Evolutionary conservation across 2,797 vertebrate species (phyloP).

Genomic region (Pipistrellus kuhlii): DNA sequence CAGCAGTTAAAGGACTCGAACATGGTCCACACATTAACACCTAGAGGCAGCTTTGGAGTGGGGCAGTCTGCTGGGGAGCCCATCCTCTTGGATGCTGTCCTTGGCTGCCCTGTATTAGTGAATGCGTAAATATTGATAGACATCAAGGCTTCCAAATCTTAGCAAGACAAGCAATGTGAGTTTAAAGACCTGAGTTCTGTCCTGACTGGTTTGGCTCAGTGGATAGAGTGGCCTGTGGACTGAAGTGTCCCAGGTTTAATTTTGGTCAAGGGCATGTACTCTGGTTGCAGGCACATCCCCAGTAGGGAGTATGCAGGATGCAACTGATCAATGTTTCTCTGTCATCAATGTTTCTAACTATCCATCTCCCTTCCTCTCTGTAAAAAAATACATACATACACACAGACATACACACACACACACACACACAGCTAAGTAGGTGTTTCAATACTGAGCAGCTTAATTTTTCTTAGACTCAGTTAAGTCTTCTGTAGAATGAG

Average conservation of each 20-base stretch:
- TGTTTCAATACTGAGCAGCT: neutral
- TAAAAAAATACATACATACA: neutral
- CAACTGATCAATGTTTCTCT: no score
- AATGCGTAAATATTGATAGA: neutral
- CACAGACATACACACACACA: no score
- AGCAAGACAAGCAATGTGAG: neutral
- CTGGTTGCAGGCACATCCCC: no score
- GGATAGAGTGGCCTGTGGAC: no score
- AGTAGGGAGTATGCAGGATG: no score
- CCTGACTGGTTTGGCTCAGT: no score
- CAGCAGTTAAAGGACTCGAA: neutral
- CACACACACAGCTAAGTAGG: neutral
- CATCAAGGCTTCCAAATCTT: neutral
- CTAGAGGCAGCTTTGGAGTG: neutral
- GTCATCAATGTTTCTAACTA: no score
- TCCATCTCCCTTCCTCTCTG: no score
- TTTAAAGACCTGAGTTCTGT: neutral
- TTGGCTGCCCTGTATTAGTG: rapidly evolving
- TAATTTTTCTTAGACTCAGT: neutral
- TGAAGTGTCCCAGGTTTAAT: no score
- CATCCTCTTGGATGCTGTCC: neutral
- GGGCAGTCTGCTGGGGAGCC: neutral
- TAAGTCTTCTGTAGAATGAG: neutral
- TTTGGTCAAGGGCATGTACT: no score
- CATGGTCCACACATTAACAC: rapidly evolving